These are phyloP conservation scores for Chalcis sispes DNA, from an alignment of 2,888 invertebrate species.

Conservation along the genomic window DNA sequence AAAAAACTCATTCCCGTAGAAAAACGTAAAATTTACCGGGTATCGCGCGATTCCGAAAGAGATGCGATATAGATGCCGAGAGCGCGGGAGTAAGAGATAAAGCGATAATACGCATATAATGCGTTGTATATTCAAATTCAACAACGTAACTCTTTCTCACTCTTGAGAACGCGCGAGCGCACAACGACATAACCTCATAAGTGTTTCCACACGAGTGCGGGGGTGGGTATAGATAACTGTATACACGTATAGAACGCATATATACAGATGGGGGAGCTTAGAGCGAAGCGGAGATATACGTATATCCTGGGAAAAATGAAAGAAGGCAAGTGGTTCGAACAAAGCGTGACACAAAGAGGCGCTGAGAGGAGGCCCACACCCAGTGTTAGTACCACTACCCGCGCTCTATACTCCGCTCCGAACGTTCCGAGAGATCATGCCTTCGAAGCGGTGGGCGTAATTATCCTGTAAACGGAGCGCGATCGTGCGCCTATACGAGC, in stretches of 20 bases:
- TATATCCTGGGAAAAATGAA: slow-evolving; percentile 35
- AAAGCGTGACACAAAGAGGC: slow-evolving; percentile 51
- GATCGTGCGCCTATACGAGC: background rate
- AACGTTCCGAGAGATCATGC: slow-evolving; percentile 68
- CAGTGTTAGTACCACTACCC: slow-evolving; percentile 1
- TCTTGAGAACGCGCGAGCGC: too few relatives aligned
- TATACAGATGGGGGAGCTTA: too few relatives aligned
- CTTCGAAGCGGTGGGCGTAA: slow-evolving; percentile 50
- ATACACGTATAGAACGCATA: too few relatives aligned
- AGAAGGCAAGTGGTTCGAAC: background rate
- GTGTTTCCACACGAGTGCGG: background rate
- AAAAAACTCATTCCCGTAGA: too few relatives aligned
- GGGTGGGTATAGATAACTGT: too few relatives aligned
- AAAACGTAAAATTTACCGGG: too few relatives aligned
- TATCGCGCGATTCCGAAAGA: too few relatives aligned
- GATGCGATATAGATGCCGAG: too few relatives aligned
- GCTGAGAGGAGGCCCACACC: slow-evolving; percentile 68
- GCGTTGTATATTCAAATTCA: too few relatives aligned
- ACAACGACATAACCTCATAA: background rate
- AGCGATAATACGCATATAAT: too few relatives aligned
- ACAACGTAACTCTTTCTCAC: too few relatives aligned
- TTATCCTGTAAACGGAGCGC: slow-evolving; percentile 49
- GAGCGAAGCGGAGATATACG: background rate
- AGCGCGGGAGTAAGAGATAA: too few relatives aligned
- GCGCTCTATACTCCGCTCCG: slow-evolving; percentile 64